Evolutionary conservation across 1,140 invertebrate genomes (phyloP).

Genomic region (Nebria ingens): DNA sequence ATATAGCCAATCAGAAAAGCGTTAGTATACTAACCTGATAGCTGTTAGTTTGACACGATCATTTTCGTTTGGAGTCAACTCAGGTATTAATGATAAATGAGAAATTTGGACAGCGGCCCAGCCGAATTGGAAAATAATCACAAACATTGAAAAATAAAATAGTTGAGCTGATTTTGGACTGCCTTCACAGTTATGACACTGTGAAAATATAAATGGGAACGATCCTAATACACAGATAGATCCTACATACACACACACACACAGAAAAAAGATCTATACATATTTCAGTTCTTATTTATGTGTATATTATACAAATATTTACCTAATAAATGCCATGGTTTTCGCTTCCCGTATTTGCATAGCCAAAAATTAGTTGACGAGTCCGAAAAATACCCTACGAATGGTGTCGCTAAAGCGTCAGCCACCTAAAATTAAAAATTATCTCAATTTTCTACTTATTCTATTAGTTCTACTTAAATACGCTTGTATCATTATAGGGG

Average conservation of each 20-base stretch:
- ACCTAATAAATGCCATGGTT: constrained; percentile 90
- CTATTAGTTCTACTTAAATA: no score
- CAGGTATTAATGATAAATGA: constrained; percentile 74
- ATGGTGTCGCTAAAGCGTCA: constrained; percentile 80
- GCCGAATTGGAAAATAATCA: constrained; percentile 91
- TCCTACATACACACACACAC: constrained; percentile 36
- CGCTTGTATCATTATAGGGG: not conserved
- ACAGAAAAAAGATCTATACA: not conserved
- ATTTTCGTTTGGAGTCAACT: constrained; percentile 59
- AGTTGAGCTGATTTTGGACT: constrained; percentile 63
- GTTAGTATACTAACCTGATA: no score
- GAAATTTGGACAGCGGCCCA: constrained; percentile 94
- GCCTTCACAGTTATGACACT: constrained; percentile 61
- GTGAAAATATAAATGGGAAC: constrained; percentile 86
- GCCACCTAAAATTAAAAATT: constrained; percentile 43
- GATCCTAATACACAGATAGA: constrained; percentile 66
- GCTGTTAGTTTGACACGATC: constrained; percentile 78
- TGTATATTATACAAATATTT: constrained; percentile 23
- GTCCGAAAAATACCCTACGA: constrained; percentile 82
- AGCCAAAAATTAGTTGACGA: constrained; percentile 52
- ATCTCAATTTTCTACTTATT: no score
- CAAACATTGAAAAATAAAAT: constrained; percentile 81
- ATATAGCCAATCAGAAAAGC: no score
- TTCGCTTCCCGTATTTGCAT: constrained; percentile 70
- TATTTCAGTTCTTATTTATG: not conserved